Evolutionary conservation across 2,888 invertebrate species (phyloP).

Genomic region (Torymus tubicola): DNA sequence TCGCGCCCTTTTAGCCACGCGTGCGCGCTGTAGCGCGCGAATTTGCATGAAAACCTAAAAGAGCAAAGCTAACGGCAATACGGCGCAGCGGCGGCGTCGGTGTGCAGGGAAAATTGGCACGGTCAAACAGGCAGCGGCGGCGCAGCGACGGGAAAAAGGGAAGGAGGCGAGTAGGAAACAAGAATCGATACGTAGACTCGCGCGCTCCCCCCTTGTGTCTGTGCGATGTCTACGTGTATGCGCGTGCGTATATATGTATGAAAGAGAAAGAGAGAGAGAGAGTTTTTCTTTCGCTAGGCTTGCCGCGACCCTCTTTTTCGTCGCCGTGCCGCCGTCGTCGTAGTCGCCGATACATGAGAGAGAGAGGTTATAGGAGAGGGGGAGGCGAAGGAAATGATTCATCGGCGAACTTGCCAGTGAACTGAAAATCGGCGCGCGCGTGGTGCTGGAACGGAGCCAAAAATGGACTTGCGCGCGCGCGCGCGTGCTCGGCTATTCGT

Average conservation of each 20-base stretch:
- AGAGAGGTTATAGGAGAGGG: neutral
- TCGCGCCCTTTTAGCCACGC: too few relatives aligned
- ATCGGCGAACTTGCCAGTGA: conserved; percentile 57
- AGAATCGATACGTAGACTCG: conserved; percentile 18
- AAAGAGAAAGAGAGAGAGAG: too few relatives aligned
- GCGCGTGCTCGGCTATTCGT: conserved; percentile 15
- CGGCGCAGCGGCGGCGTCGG: neutral
- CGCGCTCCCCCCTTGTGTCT: too few relatives aligned
- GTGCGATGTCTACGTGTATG: too few relatives aligned
- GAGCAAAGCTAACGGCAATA: too few relatives aligned
- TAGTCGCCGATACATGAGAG: conserved; percentile 9
- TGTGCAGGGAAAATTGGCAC: conserved; percentile 9
- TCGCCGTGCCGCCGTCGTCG: neutral
- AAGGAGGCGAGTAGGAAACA: neutral
- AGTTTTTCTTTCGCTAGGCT: conserved; percentile 36
- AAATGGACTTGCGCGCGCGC: conserved; percentile 37
- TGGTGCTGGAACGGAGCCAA: conserved; percentile 52
- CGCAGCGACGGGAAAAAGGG: neutral
- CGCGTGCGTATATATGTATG: too few relatives aligned
- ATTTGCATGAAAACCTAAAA: too few relatives aligned
- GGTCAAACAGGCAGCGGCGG: neutral
- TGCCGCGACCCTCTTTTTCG: conserved; percentile 21
- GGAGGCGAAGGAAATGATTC: conserved; percentile 55
- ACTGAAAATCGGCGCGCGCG: conserved; percentile 52
- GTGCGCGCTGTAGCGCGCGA: too few relatives aligned